Conservation (phyloP, 2,888 invertebrate species). For the Pollenia angustigena region DNA sequence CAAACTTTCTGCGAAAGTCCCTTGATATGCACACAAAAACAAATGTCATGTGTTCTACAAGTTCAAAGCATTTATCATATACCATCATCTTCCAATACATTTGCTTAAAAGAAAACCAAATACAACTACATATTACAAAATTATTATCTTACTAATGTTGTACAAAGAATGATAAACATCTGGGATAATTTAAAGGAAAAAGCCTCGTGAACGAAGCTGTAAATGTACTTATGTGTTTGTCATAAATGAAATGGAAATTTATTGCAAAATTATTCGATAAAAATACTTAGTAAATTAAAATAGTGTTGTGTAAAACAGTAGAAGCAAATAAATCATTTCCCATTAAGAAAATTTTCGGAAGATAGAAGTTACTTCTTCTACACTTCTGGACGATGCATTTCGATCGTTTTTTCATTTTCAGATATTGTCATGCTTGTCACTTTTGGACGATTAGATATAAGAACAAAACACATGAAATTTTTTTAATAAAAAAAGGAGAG, state of each 20-base stretch:
- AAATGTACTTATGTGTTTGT: constrained; percentile 11
- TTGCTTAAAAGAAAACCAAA: background rate
- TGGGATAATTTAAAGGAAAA: background rate
- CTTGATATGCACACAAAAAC: background rate
- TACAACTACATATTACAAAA: background rate
- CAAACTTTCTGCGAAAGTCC: background rate
- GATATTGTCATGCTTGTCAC: too few species aligned
- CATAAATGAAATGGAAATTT: background rate
- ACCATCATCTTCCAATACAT: background rate
- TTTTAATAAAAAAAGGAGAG: too few species aligned
- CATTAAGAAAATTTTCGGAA: background rate
- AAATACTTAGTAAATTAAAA: background rate
- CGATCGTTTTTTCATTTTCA: too few species aligned
- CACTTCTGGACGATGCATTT: too few species aligned
- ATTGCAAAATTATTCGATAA: background rate
- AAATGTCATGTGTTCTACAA: background rate
- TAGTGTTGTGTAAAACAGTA: background rate
- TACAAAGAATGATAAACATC: constrained; percentile 41
- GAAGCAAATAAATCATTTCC: background rate
- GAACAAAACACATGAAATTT: too few species aligned
- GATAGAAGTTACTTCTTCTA: background rate
- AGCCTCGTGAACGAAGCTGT: background rate
- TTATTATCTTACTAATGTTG: constrained; percentile 39
- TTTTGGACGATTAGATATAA: too few species aligned
- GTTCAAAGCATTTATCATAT: background rate